Base-by-base conservation (phyloP, 1,140 invertebrate species). In the Eubasilissa regina region DNA sequence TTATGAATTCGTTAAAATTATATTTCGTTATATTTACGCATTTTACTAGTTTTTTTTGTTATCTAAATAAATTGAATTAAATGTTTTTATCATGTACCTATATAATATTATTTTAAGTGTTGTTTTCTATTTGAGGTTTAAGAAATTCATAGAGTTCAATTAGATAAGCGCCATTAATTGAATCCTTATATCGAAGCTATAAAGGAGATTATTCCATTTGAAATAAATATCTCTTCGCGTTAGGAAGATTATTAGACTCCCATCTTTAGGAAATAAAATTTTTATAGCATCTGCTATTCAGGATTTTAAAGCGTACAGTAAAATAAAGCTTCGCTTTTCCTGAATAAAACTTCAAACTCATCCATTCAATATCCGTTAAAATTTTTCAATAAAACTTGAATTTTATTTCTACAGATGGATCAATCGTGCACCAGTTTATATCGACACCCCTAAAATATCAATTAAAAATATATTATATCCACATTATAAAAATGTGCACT, bases 271-370 rank as follows among this genome's bases (percentile, higher is more conserved):
- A 47, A 68, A 47, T 51, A 48, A 70, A 70, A 70, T 4, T 51
- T 70, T 70, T 70, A 70, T 51, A 6, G 66, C 8, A 19, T 70
- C 19, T 35, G 45, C 66, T 70, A 45, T 48, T 17, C 45, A 12
- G n/a, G 66, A 51, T 19, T 70, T 70, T 70, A 48, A 51, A 70
- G 66, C 44, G 4, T 45, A 70, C 21, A 21, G 6, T 70, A 70
- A 70, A 70, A 70, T 17, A 70, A 10, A 47, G 62, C 47, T 70
- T 70, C 10, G 48, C 45, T 9, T 25, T 17, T 19, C 4, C 8
- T 51, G 15, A 12, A 17, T 12, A 17, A 68, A 68, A 44, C 64
- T 47, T 45, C 43, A 15, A 35, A 35, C 6, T 35, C 25, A 35
- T 35, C 25, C n/a, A 21, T 51, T 51, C 17, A 15, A 47, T 19